Evolutionary conservation across 2,888 invertebrate species (phyloP), one percentile per base, ranked within the genome.

Genomic region (Julus scanicus): DNA sequence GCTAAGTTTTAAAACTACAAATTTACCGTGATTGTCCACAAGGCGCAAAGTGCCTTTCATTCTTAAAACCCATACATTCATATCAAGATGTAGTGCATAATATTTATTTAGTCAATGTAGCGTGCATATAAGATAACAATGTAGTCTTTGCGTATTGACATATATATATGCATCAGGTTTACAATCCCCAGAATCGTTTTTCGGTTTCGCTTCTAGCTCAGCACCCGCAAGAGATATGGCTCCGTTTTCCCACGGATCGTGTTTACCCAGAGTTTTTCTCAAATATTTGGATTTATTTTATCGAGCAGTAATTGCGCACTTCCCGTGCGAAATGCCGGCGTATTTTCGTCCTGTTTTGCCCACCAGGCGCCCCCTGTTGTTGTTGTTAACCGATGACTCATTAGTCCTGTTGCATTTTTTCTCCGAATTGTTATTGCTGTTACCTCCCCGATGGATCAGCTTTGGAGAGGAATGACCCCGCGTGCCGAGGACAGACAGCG

Each of bases 311-410:
- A 63, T 63, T 63, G 57, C 57, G 57, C 57, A 63, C 57, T 63
- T 63, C 57, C 57, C 57, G 57, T 63, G 15, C n/a, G 17, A 44
- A 44, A 44, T 44, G 8, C 44, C 44, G 44, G 44, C n/a, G 15
- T 63, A 63, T 63, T 63, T 63, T 63, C 57, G 57, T 63, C n/a
- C 57, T n/a, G 44, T 44, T 44, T 44, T 44, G 2, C 57, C 9
- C 13, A 13, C 17, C 53, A 53, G 44, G 6, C 44, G 6, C 44
- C 44, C 6, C 2, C n/a, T 63, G 6, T 63, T 63, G 57, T 63
- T 63, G 57, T 63, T 63, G 57, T n/a, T 63, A n/a, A n/a, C n/a
- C 57, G n/a, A 63, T 63, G 57, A 63, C 57, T 63, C 57, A n/a
- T n/a, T n/a, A 63, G 6, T 11, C 53, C 13, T 15, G 6, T 15